A percentile compares a stretch with the other conserved stretches of the same genome.
Evolutionary conservation across 2,797 vertebrate species (phyloP).

Genomic region (Chelmon rostratus): DNA sequence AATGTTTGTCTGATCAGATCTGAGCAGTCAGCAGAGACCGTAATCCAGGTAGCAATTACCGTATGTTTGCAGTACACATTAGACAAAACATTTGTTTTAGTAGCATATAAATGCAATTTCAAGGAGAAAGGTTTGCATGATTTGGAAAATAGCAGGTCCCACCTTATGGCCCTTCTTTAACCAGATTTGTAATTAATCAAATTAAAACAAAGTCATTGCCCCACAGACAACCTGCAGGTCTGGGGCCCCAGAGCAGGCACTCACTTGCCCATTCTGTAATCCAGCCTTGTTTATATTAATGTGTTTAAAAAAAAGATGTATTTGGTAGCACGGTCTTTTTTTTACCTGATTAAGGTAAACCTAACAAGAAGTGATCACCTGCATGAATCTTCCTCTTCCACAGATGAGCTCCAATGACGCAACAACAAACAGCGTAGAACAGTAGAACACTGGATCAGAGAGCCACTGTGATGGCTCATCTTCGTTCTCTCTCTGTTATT

Average conservation of each 20-base stretch:
- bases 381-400: neutral
- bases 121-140: neutral
- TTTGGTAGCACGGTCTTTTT: neutral
- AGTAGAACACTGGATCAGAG: constrained; percentile 37
- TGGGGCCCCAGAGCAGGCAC: neutral
- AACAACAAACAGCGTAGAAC: constrained; percentile 19
- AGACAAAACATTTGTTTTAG: no score
- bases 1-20: no score
- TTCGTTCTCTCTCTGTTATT: constrained; percentile 10
- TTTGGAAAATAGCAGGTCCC: neutral
- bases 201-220: neutral
- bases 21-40: no score
- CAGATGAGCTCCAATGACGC: neutral
- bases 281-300: neutral
- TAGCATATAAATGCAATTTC: neutral
- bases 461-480: constrained; percentile 21
- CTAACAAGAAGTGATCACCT: neutral
- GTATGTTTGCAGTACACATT: no score
- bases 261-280: neutral
- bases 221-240: neutral
- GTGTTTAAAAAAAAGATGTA: neutral
- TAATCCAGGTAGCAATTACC: no score
- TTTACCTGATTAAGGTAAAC: neutral
- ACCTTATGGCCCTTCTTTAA: no score
- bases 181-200: constrained; percentile 1